Base-by-base conservation (phyloP, 2,797 vertebrate genomes). In the Hoplostethus atlanticus region DNA sequence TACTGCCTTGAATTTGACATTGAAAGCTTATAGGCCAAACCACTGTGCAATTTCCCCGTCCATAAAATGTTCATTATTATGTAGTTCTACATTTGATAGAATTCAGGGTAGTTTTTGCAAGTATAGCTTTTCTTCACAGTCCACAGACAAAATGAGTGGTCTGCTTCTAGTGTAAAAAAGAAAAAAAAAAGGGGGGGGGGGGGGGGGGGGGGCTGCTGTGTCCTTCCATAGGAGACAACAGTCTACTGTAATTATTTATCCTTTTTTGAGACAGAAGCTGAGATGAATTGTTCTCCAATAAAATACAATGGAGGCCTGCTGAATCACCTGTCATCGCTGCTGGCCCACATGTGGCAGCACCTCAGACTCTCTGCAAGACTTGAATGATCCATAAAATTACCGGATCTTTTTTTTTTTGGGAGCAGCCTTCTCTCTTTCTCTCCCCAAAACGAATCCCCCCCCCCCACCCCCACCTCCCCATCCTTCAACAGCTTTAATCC, bases 401-500 rank as follows among this genome's bases (percentile, higher is more conserved):
- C 63, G 73, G 50, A 87, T 84, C 85, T 79, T 57, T 28, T 59
- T 50, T 82, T 71, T 74, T 52, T 63, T 52, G 30, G 30, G 64
- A 86, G 77, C 76, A 79, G 84, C 66, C 81, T 83, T 91, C 80
- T 80, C 71, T 85, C 55, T 80, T 76, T 82, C 86, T 61, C 81
- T 77, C 65, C 50, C 48, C 64, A 63, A 75, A 89, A 79, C 59
- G 64, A 69, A 53, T 31, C 54, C 52, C 57, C 46, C 63, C 47
- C 25, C 38, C 56, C 44, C 9, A 25, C 17, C 25, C 13, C 60
- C 74, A 13, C 30, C 59, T 72, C 31, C 73, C 77, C 72, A 89
- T 88, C 84, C 81, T 88, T 87, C 90, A 91, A 85, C 88, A 82
- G 84, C 86, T 90, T 91, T 92, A 94, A 92, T 90, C 92, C 88